These are phyloP conservation scores for Morpho achilles DNA, from an alignment of 2,888 invertebrate species.

Conservation along the genomic window DNA sequence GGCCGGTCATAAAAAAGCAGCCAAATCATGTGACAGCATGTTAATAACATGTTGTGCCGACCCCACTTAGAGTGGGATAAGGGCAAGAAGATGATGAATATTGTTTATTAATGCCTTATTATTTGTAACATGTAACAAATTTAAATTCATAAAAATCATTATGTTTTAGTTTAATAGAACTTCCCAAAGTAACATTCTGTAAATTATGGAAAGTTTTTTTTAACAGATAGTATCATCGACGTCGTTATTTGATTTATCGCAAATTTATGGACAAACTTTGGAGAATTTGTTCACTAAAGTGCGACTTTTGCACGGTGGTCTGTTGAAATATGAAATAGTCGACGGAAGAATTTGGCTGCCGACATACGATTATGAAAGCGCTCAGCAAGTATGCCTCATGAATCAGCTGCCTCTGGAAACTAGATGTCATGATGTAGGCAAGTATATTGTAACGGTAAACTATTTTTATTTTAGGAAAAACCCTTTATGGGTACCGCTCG, in stretches of 20 bases:
- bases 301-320: constrained; percentile 32
- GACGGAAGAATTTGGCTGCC: constrained; percentile 39
- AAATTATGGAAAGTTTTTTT: not conserved
- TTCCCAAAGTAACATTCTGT: too few species aligned
- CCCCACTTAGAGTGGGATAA: too few species aligned
- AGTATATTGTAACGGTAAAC: constrained; percentile 13
- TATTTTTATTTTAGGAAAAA: not conserved
- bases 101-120: too few species aligned
- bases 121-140: too few species aligned
- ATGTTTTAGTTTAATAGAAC: too few species aligned
- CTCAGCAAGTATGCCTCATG: constrained; percentile 24
- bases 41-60: too few species aligned
- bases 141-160: too few species aligned
- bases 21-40: too few species aligned
- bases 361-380: constrained; percentile 19
- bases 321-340: constrained; percentile 35
- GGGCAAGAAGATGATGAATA: too few species aligned
- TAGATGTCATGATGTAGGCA: constrained; percentile 47
- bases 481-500: not conserved
- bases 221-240: constrained; percentile 38
- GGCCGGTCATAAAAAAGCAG: too few species aligned
- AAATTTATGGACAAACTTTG: constrained; percentile 30
- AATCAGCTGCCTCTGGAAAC: constrained; percentile 43
- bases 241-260: constrained; percentile 34
- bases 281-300: constrained; percentile 24